Base-by-base conservation (phyloP, 2,888 invertebrate genomes). In the Biston betularia region DNA sequence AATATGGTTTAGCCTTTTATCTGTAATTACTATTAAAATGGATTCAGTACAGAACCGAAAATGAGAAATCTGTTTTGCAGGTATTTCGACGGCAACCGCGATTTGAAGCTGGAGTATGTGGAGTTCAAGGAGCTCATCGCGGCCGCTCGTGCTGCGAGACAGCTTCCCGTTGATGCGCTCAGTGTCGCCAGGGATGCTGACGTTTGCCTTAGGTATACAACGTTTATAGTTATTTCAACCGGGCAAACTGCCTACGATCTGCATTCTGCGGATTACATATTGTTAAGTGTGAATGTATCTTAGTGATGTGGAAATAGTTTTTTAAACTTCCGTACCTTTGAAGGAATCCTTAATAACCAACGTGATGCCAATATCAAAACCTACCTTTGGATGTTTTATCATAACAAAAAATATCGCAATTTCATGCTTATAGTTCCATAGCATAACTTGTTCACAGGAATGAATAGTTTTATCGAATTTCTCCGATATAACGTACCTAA, bases 121-220 rank as follows among this genome's bases (percentile, higher is more conserved):
- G 96, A 96, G 83, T 94, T 96, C 75, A 95, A 94, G 75, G 89
- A 92, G 72, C 80, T 96, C 76, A 90, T 96, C 34, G 87, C 88
- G 0, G 95, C 95, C 12, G 92, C 95, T 3, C 89, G 95, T 34
- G 90, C 89, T 40, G 85, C 90, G 1, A 93, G 95, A 58, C 94
- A 95, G 68, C 76, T 94, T 66, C 86, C 95, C 0, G 80, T 93
- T 0, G 95, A 95, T 76, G 87, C 94, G 1, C 85, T 90, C 10
- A 92, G 89, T 57, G 90, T 96, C 0, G 89, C 94, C 9, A 91
- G 93, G 55, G 96, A 96, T 69, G 90, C 94, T 3, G 89, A 95
- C 71, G 85, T 82, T 4, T 87, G 85, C 62, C 82, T 89, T 8
- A 86, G 86, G 90, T 88, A 35, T 12, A 10, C 1, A 15, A 14